Percentiles rank a stretch among this genome's conserved stretches.
Conservation (phyloP, 1,140 invertebrate genomes). For the Mamestra configurata region DNA sequence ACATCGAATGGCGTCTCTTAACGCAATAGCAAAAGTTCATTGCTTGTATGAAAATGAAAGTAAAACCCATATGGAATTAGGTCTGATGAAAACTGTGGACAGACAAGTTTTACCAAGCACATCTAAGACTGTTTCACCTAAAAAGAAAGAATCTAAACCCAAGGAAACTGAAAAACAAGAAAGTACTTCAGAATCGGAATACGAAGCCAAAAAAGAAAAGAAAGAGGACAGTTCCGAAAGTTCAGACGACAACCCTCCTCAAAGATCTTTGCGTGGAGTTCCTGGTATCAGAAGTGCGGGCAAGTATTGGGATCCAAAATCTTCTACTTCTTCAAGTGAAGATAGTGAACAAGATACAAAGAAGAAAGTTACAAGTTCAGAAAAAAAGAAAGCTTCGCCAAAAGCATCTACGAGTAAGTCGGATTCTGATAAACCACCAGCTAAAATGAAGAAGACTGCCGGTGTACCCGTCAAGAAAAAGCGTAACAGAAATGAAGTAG, state of each 20-base stretch:
- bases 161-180: conserved; percentile 81
- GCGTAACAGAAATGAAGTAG: conserved; percentile 89
- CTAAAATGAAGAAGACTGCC: conserved; percentile 81
- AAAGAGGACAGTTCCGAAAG: conserved; percentile 85
- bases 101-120: conserved; percentile 77
- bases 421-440: conserved; percentile 77
- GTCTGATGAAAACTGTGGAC: conserved; percentile 86
- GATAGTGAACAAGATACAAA: conserved; percentile 86
- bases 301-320: conserved; percentile 94
- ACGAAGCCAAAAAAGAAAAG: conserved; percentile 82
- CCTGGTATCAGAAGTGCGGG: conserved; percentile 93
- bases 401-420: conserved; percentile 85
- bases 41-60: conserved; percentile 97
- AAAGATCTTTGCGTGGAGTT: conserved; percentile 91
- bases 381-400: conserved; percentile 79
- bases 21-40: conserved; percentile 97
- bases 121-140: conserved; percentile 70
- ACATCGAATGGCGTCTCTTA: conserved; percentile 95
- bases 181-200: conserved; percentile 85
- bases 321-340: conserved; percentile 89
- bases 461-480: conserved; percentile 82
- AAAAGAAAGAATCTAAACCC: conserved; percentile 81
- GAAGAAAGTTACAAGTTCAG: conserved; percentile 66
- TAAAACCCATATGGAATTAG: conserved; percentile 90
- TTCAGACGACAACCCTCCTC: conserved; percentile 85